A percentile compares a stretch with the other conserved stretches of the same genome.
Conservation (phyloP, 92 coral and sea anemone species). For the Porites lobata region DNA sequence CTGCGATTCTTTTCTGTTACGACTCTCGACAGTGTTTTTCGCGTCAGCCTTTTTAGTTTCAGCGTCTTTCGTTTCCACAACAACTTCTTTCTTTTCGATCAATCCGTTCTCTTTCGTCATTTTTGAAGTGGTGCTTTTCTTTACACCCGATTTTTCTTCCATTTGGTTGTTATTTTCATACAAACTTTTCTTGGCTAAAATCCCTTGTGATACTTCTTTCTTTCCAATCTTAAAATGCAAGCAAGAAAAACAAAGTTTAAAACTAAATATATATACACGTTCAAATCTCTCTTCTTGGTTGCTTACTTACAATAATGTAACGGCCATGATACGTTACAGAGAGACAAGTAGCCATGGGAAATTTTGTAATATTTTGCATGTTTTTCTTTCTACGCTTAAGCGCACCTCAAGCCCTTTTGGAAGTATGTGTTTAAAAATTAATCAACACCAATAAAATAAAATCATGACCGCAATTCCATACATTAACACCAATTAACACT, state of each 20-base stretch:
- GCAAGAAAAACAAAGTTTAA: not conserved
- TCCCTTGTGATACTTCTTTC: constrained; percentile 54
- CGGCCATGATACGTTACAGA: not conserved
- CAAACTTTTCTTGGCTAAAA: constrained; percentile 55
- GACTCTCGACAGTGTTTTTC: not conserved
- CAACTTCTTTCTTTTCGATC: constrained; percentile 21
- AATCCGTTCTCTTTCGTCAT: constrained; percentile 6
- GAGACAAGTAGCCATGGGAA: constrained; percentile 7
- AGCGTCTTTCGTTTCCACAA: not conserved
- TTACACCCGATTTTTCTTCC: constrained; percentile 41
- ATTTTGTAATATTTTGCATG: not conserved
- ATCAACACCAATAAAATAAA: too few relatives aligned
- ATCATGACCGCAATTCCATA: too few relatives aligned
- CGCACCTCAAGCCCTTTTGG: not conserved
- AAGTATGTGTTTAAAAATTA: too few relatives aligned
- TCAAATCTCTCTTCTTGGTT: not conserved
- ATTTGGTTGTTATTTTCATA: constrained; percentile 50
- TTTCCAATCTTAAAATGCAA: constrained; percentile 26
- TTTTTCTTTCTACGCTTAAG: not conserved
- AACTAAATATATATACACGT: not conserved
- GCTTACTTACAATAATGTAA: constrained; percentile 4
- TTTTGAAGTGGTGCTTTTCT: constrained; percentile 18
- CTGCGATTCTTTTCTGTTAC: constrained; percentile 11
- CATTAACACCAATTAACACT: too few relatives aligned
- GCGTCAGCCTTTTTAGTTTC: not conserved